phyloP scores from a whole-genome alignment of 2,113 vertebrate genomes.

The Tetrax tetrax region DNA sequence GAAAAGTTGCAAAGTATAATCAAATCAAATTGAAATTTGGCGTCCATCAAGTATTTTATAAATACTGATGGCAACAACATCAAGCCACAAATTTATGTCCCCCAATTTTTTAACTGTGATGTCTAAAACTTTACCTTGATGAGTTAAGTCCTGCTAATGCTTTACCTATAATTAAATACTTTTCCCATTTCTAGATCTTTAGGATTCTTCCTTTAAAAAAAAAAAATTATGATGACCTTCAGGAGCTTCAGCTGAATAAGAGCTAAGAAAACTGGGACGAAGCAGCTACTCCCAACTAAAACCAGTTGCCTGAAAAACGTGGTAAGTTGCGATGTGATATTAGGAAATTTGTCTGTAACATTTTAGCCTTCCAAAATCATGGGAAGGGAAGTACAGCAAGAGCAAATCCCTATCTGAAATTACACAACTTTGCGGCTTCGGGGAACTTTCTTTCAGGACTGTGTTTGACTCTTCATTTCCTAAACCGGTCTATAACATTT shows the following conservation, averaged over 20 bases:
- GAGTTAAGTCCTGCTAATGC: not conserved
- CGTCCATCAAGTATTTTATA: not conserved
- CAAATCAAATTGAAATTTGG: not conserved
- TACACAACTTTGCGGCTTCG: not conserved
- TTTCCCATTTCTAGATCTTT: not conserved
- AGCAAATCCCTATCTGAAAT: not conserved
- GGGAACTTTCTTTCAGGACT: not conserved
- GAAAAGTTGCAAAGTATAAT: not conserved
- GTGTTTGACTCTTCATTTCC: not conserved
- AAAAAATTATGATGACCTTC: not conserved
- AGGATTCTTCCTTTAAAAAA: not conserved
- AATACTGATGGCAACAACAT: not conserved
- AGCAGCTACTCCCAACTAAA: not conserved
- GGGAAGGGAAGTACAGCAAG: not conserved
- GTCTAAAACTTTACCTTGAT: not conserved
- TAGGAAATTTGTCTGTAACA: not conserved
- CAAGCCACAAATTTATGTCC: not conserved
- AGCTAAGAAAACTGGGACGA: not conserved
- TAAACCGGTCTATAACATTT: too few relatives aligned
- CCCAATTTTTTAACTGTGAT: not conserved
- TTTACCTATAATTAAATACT: not conserved
- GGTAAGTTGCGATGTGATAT: not conserved
- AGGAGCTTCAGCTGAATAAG: not conserved
- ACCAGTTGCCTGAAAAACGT: not conserved
- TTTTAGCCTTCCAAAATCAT: not conserved